Percentiles rank a stretch among this genome's conserved stretches.
Conservation (phyloP, 2,888 invertebrate genomes). For the Patella pellucida region DNA sequence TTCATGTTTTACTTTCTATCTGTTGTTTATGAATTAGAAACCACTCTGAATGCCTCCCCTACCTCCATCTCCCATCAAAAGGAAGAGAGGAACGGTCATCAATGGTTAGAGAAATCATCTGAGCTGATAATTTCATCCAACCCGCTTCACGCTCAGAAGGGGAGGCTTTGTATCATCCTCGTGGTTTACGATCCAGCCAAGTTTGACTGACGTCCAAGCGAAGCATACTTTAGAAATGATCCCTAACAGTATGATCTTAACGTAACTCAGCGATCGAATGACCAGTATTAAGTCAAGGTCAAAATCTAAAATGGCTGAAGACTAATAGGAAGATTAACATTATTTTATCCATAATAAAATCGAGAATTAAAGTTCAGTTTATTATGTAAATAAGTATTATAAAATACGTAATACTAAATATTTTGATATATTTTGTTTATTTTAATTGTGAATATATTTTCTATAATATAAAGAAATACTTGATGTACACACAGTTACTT, state of each 20-base stretch:
- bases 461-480: no score
- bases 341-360: no score
- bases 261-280: background rate
- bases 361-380: no score
- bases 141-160: slow-evolving; percentile 59
- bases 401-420: no score
- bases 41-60: slow-evolving; percentile 56
- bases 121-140: slow-evolving; percentile 26
- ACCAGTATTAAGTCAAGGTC: no score
- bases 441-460: no score
- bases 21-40: slow-evolving; percentile 24
- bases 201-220: slow-evolving; percentile 57
- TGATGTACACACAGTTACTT: no score
- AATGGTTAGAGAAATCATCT: slow-evolving; percentile 39
- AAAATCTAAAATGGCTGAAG: no score
- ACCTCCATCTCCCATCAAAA: slow-evolving; percentile 45
- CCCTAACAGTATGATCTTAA: slow-evolving; percentile 59
- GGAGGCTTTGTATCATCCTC: slow-evolving; percentile 52
- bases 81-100: slow-evolving; percentile 55
- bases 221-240: slow-evolving; percentile 60
- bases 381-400: no score
- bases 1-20: no score
- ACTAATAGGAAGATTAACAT: no score
- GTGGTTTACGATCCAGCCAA: slow-evolving; percentile 53
- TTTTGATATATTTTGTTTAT: no score